Evolutionary conservation across 2,113 vertebrate genomes (phyloP), one percentile per base, ranked within the genome.

Genomic region (Mastomys coucha): DNA sequence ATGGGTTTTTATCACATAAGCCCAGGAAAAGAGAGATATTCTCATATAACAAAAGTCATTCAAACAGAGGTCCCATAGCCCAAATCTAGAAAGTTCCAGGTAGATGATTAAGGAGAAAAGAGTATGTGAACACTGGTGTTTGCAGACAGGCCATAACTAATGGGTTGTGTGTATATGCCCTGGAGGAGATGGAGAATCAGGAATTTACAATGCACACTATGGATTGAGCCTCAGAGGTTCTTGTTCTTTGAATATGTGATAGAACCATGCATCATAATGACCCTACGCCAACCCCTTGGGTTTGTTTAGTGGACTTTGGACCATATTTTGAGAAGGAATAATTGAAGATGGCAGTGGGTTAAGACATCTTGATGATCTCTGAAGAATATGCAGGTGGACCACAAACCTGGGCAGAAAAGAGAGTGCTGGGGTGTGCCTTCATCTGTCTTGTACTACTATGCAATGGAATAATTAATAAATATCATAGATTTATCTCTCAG

Each of bases 151-250:
- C 63, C n/a, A 3, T 81, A 53, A 76, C 56, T 89, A 76, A 58
- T 63, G 28, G 53, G n/a, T 76, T 36, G 28, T 16, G 0, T 56
- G n/a, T 58, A 3, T 82, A 16, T 31, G 24, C 14, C 12, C 45
- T 78, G 14, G 3, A 31, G n/a, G 6, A 24, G 0, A 2, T 3
- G 1, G 11, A 19, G 1, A 28, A 20, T 7, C 6, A 7, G 26
- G 17, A 81, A 26, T 69, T 16, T 76, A 36, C 58, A 70, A 70
- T 67, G 5, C 39, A 70, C 3, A 51, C 31, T 76, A 11, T 3
- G 31, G 6, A 14, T 13, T n/a, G 49, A 91, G 19, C 2, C 10
- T 67, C 17, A 36, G 26, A 94, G 63, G 39, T 51, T 51, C 70
- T 24, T 49, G 73, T 33, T 84, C 76, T 39, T 33, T 42, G 42